Evolutionary conservation across 2,888 invertebrate genomes (phyloP).

Genomic region (Troides aeacus): DNA sequence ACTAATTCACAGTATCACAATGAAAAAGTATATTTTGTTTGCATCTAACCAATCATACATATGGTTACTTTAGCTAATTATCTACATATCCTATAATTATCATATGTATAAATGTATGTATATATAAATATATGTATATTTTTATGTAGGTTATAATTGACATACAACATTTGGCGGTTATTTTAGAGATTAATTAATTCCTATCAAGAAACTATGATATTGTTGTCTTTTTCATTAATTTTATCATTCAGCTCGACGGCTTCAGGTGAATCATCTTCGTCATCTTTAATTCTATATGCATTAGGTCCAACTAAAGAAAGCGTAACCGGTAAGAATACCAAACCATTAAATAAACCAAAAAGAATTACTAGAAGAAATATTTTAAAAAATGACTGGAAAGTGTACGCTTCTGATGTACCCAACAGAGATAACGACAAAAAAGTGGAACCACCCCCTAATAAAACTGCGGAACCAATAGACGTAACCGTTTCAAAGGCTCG

Average conservation of each 20-base stretch:
- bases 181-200: not conserved
- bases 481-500: slow-evolving; percentile 83
- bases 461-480: slow-evolving; percentile 87
- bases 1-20: slow-evolving; percentile 2
- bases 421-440: slow-evolving; percentile 86
- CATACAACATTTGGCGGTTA: not conserved
- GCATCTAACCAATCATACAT: not conserved
- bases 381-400: slow-evolving; percentile 86
- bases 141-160: not conserved
- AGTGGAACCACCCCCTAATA: slow-evolving; percentile 89
- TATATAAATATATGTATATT: too few species aligned
- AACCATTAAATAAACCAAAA: slow-evolving; percentile 89
- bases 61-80: not conserved
- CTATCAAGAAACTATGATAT: slow-evolving; percentile 16
- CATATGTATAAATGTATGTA: not conserved
- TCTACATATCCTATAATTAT: not conserved
- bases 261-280: slow-evolving; percentile 48
- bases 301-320: slow-evolving; percentile 86
- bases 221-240: slow-evolving; percentile 35
- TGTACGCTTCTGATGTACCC: slow-evolving; percentile 86
- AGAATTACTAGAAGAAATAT: slow-evolving; percentile 88
- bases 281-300: slow-evolving; percentile 58
- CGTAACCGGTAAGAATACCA: slow-evolving; percentile 86
- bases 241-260: slow-evolving; percentile 62
- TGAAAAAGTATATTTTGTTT: not conserved